These are phyloP conservation scores for Drosophila phalerata DNA, from an alignment of 2,888 invertebrate species.

Conservation along the genomic window DNA sequence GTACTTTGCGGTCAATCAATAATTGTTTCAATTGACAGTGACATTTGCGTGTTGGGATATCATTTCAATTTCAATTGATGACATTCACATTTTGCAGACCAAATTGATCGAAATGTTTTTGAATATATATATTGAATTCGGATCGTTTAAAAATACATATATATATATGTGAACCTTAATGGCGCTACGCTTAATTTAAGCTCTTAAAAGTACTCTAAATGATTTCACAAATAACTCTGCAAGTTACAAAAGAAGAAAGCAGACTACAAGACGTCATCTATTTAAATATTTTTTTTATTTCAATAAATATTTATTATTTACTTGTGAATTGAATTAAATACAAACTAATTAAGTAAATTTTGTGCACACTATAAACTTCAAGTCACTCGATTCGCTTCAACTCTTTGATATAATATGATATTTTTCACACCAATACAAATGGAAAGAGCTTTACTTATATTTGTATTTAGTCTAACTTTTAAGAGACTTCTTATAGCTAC, in stretches of 20 bases:
- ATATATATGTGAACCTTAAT: constrained; percentile 1
- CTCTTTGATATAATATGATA: constrained; percentile 9
- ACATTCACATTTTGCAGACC: constrained; percentile 13
- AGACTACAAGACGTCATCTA: constrained; percentile 1
- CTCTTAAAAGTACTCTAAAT: constrained; percentile 35
- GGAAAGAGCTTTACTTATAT: too few species aligned
- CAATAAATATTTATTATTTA: constrained; percentile 33
- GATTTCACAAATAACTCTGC: constrained; percentile 31
- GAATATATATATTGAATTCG: neutral
- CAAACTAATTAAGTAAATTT: constrained; percentile 67
- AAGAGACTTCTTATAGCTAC: constrained; percentile 5
- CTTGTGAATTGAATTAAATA: constrained; percentile 74
- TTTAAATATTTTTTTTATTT: constrained; percentile 7
- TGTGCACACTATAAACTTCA: constrained; percentile 27
- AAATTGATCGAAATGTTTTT: constrained; percentile 8
- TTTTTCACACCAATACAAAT: constrained; percentile 27
- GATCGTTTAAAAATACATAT: neutral
- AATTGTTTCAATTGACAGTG: constrained; percentile 48
- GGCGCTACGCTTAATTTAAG: constrained; percentile 38
- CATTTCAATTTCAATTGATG: constrained; percentile 52
- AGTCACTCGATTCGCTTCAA: constrained; percentile 17
- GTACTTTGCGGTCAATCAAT: constrained; percentile 35
- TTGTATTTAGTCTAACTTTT: constrained; percentile 24
- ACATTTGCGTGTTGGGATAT: constrained; percentile 34
- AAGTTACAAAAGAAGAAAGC: constrained; percentile 16